Evolutionary conservation across 2,888 invertebrate species (phyloP).

Genomic region (Cheilosia grossa): DNA sequence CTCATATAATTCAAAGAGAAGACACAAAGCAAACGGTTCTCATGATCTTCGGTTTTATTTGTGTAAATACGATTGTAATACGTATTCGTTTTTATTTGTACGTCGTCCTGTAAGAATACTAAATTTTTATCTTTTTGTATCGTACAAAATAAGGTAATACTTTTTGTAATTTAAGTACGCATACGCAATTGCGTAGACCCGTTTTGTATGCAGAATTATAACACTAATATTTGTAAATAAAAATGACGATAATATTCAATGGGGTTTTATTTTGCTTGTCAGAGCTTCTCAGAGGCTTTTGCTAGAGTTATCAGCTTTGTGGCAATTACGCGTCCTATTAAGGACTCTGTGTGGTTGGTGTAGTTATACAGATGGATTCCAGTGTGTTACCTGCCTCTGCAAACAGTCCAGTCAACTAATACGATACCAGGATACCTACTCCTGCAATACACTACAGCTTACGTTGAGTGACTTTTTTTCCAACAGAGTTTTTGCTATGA

Average conservation of each 20-base stretch:
- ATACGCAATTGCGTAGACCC: neutral
- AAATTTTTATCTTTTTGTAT: neutral
- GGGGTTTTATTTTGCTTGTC: neutral
- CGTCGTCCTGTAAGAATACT: neutral
- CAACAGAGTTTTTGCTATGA: too few species aligned
- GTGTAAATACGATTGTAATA: slow-evolving; percentile 34
- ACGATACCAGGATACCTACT: too few species aligned
- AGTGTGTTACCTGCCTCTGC: too few species aligned
- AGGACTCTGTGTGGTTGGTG: too few species aligned
- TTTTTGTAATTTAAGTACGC: neutral
- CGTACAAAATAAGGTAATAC: neutral
- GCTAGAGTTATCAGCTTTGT: too few species aligned
- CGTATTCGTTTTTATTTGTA: neutral
- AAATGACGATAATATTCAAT: slow-evolving; percentile 23
- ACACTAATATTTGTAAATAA: slow-evolving; percentile 49
- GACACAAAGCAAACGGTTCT: neutral
- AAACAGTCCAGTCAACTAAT: too few species aligned
- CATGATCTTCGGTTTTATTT: slow-evolving; percentile 17
- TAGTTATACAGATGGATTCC: too few species aligned
- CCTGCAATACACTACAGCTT: too few species aligned
- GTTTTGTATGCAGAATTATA: slow-evolving; percentile 3
- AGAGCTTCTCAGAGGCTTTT: too few species aligned
- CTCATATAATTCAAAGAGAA: neutral
- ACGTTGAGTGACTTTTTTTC: too few species aligned
- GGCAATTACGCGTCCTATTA: too few species aligned